These are phyloP conservation scores for Gopherus evgoodei DNA, from an alignment of 2,113 vertebrate genomes.

Conservation along the genomic window DNA sequence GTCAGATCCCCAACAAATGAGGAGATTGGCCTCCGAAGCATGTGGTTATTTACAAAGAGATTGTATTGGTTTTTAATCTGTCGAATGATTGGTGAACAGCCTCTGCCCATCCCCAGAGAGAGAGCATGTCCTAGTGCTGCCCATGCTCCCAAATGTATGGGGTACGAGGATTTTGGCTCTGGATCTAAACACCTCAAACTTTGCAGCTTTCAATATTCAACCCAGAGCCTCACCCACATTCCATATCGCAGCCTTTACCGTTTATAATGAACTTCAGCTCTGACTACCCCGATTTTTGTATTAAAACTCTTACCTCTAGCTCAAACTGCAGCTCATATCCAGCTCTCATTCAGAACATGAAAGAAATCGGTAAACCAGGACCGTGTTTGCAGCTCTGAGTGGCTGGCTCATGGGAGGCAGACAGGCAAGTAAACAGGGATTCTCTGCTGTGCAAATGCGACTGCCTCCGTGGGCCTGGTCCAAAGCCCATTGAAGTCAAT, in stretches of 20 bases:
- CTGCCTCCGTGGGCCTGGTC: background rate
- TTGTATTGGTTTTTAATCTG: background rate
- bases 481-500: background rate
- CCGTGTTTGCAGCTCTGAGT: background rate
- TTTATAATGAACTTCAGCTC: background rate
- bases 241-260: background rate
- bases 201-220: background rate
- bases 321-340: background rate
- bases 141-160: background rate
- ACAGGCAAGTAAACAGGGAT: background rate
- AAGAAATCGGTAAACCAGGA: background rate
- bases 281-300: background rate
- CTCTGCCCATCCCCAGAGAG: background rate
- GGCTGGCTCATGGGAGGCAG: background rate
- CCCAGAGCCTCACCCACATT: background rate
- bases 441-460: background rate
- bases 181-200: background rate
- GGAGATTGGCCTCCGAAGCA: background rate
- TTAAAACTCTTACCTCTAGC: background rate
- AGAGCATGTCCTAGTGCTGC: background rate
- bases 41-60: background rate
- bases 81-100: background rate
- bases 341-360: background rate
- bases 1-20: background rate
- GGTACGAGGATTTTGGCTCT: background rate